phyloP scores from a whole-genome alignment of 2,888 invertebrate species.

The Callosobruchus maculatus region DNA sequence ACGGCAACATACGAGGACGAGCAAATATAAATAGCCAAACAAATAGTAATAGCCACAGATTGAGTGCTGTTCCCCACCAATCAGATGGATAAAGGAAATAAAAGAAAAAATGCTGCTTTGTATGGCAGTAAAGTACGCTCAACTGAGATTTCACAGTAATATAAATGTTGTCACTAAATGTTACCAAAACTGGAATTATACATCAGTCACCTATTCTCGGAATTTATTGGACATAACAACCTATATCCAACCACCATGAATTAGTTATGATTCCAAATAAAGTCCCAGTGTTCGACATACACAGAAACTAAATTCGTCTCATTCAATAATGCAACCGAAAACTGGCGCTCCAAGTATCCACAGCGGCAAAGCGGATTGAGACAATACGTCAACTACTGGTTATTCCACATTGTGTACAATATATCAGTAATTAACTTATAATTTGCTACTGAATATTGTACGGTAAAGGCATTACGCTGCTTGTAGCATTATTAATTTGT shows the following conservation, averaged over 20 bases:
- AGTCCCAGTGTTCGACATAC: neutral
- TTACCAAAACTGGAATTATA: neutral
- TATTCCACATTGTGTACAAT: neutral
- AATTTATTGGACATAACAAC: neutral
- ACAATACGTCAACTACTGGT: neutral
- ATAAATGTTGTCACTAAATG: too few species aligned
- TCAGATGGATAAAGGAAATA: too few species aligned
- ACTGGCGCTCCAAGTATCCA: neutral
- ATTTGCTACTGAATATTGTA: neutral
- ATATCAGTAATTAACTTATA: neutral
- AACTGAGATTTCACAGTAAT: too few species aligned
- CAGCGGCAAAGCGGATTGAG: neutral
- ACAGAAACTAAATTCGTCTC: neutral
- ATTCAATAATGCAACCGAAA: neutral
- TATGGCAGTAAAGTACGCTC: too few species aligned
- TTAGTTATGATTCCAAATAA: neutral
- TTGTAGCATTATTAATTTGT: neutral
- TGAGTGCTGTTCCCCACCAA: too few species aligned
- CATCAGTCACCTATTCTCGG: neutral
- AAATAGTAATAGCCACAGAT: too few species aligned
- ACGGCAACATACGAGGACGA: too few species aligned
- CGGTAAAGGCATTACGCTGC: neutral
- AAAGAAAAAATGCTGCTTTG: too few species aligned
- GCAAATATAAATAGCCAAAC: too few species aligned
- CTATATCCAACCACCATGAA: neutral